Percentiles rank a stretch among this genome's conserved stretches.
Evolutionary conservation across 37 sponge, comb jelly and placozoan species (phyloP).

Genomic region (Eunapius fragilis): DNA sequence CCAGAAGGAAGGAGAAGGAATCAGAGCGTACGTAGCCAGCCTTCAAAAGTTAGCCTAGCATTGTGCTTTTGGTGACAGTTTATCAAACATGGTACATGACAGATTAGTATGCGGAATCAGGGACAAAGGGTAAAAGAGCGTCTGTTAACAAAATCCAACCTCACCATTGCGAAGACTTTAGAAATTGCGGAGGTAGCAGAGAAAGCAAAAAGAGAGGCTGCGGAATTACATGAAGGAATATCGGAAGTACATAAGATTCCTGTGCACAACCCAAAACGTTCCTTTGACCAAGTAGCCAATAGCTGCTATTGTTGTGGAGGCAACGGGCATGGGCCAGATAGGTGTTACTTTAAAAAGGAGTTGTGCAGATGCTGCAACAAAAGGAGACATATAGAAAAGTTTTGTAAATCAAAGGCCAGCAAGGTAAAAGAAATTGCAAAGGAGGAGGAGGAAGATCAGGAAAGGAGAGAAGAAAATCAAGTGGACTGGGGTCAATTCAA

Average conservation of each 20-base stretch:
- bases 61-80: background rate
- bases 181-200: background rate
- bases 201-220: background rate
- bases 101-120: background rate
- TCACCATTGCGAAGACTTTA: background rate
- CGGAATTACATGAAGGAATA: background rate
- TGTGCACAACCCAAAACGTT: background rate
- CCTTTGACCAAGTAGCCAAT: background rate
- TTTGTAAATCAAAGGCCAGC: background rate
- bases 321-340: background rate
- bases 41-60: background rate
- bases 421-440: background rate
- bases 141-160: background rate
- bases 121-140: background rate
- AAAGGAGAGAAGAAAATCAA: background rate
- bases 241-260: background rate
- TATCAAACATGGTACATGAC: background rate
- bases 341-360: slow-evolving; percentile 1
- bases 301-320: slow-evolving; percentile 7
- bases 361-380: slow-evolving; percentile 1
- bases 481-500: background rate
- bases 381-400: background rate
- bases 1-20: background rate
- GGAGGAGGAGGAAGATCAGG: background rate
- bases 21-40: background rate